Base-by-base conservation (phyloP, 2,113 vertebrate genomes). In the Caracal caracal region DNA sequence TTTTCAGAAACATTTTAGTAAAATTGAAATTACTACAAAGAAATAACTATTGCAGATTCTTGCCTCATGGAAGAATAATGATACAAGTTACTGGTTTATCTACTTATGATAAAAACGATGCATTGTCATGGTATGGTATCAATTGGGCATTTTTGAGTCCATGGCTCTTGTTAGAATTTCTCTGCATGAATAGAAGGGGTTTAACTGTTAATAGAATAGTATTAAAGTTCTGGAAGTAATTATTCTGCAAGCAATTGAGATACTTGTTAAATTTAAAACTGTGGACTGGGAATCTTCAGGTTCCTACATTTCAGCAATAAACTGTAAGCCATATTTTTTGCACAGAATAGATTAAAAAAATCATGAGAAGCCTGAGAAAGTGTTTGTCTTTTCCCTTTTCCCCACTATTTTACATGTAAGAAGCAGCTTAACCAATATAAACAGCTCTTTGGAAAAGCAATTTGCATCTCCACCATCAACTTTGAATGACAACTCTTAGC, bases 271-370 rank as follows among this genome's bases (percentile, higher is more conserved):
- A 88, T 56, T 82, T 86, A 86, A 93, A 91, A 86, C 43, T 80
- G 19, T 94, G 30, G 83, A 82, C 56, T 56, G 51, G 93, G 49
- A 96, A 82, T 85, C n/a, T 85, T 88, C 33, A 95, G 51, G 28
- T 81, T 96, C 78, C 83, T 81, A 90, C 5, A 94, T 70, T 97
- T 95, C 30, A 95, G 87, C 79, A 95, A 95, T 97, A 97, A 97
- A 94, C 22, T 97, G 43, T 96, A 97, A 97, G 68, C 79, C 82
- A 96, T 96, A 92, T 94, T 90, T 97, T 43, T 98, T 95, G 76
- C 93, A 89, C 82, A 92, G 59, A 91, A 71, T 94, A 96, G 89
- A 93, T 93, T 89, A 84, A 95, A 95, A 47, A 92, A 82, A 84
- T 78, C 51, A 80, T 63, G 95, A 93, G 92, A 95, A 88, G 61